Evolutionary conservation across 2,797 vertebrate species (phyloP), one percentile per base, ranked within the genome.

Genomic region (Gymnopithys bicolor): DNA sequence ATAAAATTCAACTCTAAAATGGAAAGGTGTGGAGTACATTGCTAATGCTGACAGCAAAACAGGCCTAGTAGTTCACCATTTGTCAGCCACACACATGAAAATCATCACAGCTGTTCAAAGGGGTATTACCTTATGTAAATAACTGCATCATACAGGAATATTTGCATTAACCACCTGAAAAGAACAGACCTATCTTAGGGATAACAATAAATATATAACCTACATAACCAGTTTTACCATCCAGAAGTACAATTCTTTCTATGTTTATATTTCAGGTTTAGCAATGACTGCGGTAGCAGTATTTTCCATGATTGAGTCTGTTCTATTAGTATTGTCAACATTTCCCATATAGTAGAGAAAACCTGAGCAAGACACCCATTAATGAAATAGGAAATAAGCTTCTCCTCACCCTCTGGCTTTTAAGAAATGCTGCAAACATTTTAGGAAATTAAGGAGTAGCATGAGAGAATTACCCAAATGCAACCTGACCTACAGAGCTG

Each of bases 201-300:
- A 52, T 32, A 35, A 22, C 15, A 51, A 9, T 12, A 43, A 39
- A 73, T 21, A 13, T 8, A 64, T 49, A 10, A 10, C 28, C 5
- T n/a, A 15, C 1, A 6, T 17, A 53, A 46, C 2, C 5, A 35
- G 16, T 7, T 19, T 43, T 30, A 33, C 4, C 24, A 39, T 28
- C 69, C 37, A 52, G 19, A 68, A 74, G 6, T 14, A 22, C 3
- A 33, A 22, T 63, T 88, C 33, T 41, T 85, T 8, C 4, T 51
- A 5, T 21, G 6, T 12, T 70, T 5, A 0, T 25, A 46, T 59
- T 88, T 27, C 33, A 56, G 8, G 24, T 81, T 27, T 23, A 86
- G 16, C 30, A 70, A 18, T 7, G 7, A 13, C 9, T 17, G 3
- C 11, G 4, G 8, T 7, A 45, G 17, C 51, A 25, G 0, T 46